phyloP scores from a whole-genome alignment of 2,797 vertebrate genomes.

The Mus caroli region DNA sequence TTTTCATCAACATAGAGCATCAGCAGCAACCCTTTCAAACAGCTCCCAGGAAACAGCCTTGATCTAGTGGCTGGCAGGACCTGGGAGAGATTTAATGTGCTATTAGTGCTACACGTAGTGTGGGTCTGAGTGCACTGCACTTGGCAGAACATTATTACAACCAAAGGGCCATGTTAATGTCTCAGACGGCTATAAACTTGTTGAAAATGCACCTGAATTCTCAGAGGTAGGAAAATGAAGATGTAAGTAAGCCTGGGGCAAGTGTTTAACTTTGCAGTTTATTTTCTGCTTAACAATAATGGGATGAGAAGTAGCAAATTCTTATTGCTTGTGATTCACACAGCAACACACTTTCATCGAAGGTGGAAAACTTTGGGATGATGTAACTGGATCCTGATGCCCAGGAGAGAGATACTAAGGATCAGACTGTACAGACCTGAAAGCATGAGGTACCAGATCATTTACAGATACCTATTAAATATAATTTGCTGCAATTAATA shows the following conservation, averaged over 20 bases:
- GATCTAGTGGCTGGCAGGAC: neutral
- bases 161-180: conserved; percentile 49
- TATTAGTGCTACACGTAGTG: neutral
- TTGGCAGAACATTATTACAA: conserved; percentile 46
- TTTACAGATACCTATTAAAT: conserved; percentile 63
- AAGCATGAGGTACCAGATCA: neutral
- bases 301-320: conserved; percentile 27
- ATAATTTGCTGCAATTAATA: conserved; percentile 73
- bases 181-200: conserved; percentile 72
- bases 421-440: conserved; percentile 27
- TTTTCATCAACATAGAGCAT: conserved; percentile 34
- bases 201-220: conserved; percentile 71
- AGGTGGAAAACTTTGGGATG: conserved; percentile 39
- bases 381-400: conserved; percentile 44
- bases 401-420: conserved; percentile 13
- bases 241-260: conserved; percentile 61
- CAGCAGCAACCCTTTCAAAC: conserved; percentile 35
- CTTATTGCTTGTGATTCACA: conserved; percentile 66
- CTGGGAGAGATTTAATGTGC: conserved; percentile 51
- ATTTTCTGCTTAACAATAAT: conserved; percentile 75
- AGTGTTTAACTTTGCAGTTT: conserved; percentile 74
- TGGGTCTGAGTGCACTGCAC: neutral
- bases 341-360: neutral
- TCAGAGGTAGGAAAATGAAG: conserved; percentile 70
- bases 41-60: conserved; percentile 27